These are phyloP conservation scores for Thinocorus orbignyianus DNA, from an alignment of 2,113 vertebrate species.

Conservation along the genomic window DNA sequence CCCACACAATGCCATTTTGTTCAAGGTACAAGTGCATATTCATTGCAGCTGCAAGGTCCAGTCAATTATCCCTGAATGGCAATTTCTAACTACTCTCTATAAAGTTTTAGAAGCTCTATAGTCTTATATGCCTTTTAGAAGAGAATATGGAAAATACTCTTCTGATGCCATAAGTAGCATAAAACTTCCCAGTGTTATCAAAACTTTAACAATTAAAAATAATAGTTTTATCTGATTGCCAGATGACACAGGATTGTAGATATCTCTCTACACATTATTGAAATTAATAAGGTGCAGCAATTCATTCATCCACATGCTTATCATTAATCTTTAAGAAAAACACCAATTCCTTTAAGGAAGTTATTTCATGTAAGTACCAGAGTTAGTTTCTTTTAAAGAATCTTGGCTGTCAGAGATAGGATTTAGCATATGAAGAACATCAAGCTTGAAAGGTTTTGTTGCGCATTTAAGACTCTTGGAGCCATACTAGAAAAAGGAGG, in stretches of 20 bases:
- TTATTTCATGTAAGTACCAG: not conserved
- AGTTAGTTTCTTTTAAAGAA: not conserved
- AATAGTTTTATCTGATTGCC: not conserved
- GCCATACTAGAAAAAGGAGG: not conserved
- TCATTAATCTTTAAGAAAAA: not conserved
- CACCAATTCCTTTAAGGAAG: not conserved
- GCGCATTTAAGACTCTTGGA: not conserved
- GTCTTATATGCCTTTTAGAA: not conserved
- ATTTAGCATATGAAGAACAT: not conserved
- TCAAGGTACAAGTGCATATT: not conserved
- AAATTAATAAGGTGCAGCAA: not conserved
- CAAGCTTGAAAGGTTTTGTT: not conserved
- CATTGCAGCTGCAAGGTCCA: not conserved
- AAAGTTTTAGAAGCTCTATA: not conserved
- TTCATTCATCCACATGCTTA: not conserved
- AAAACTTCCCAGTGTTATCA: not conserved
- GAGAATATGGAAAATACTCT: not conserved
- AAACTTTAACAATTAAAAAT: not conserved
- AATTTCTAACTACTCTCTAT: not conserved
- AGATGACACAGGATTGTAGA: not conserved
- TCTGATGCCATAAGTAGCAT: fast-evolving
- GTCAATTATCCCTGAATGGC: not conserved
- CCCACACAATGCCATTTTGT: not conserved
- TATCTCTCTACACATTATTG: not conserved
- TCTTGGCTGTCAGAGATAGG: fast-evolving